Percentiles rank a stretch among this genome's conserved stretches.
phyloP scores from a whole-genome alignment of 1,140 invertebrate species.

The Drosophila pseudoananassae region DNA sequence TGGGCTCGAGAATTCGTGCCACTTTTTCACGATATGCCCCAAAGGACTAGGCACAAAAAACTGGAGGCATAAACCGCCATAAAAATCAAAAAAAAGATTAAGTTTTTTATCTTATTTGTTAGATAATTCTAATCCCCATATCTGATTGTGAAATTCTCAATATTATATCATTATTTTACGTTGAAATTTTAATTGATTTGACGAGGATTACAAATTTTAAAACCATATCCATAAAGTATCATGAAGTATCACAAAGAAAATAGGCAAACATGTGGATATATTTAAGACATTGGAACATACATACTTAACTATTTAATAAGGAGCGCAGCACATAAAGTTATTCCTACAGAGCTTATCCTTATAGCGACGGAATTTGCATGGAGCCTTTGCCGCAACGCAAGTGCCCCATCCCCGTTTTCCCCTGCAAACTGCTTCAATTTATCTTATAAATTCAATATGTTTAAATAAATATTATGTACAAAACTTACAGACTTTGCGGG shows the following conservation, averaged over 20 bases:
- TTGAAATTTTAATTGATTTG: background rate
- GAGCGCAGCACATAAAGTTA: background rate
- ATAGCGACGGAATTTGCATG: background rate
- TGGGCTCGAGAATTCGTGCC: background rate
- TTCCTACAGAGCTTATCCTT: background rate
- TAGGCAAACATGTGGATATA: background rate
- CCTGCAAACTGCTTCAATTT: background rate
- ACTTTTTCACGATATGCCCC: background rate
- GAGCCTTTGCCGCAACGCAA: background rate
- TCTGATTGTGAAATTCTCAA: background rate
- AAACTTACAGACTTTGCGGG: slow-evolving; percentile 5
- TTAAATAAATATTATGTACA: background rate
- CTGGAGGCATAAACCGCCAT: no score
- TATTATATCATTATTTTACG: background rate
- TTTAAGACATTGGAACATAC: background rate
- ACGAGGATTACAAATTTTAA: background rate
- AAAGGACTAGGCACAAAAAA: background rate
- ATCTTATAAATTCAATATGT: background rate
- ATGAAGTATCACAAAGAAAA: background rate
- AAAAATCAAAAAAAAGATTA: background rate
- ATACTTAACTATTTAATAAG: background rate
- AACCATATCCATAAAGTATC: no score
- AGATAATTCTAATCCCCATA: background rate
- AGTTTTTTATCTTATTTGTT: background rate
- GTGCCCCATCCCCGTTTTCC: slow-evolving; percentile 1